Evolutionary conservation across 2,888 invertebrate genomes (phyloP).

Genomic region (Ormia ochracea): DNA sequence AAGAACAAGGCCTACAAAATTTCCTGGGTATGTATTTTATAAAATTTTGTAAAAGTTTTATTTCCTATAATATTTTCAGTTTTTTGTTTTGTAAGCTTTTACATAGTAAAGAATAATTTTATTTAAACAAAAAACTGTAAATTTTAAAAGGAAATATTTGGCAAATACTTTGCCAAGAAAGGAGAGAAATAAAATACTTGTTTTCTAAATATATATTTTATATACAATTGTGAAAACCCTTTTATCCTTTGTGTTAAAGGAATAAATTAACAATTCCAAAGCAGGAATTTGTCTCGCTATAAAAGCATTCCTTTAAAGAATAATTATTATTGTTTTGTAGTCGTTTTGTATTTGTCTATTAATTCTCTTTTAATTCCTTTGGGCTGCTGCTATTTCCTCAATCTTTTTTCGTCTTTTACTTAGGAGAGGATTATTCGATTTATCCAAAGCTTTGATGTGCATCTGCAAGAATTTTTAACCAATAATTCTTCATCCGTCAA

Average conservation of each 20-base stretch:
- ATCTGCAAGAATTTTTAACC: conserved; percentile 78
- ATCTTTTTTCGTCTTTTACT: conserved; percentile 86
- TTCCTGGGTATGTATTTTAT: no score
- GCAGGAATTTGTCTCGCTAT: background rate
- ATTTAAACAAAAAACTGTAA: conserved; percentile 45
- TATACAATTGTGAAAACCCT: no score
- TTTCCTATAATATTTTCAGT: no score
- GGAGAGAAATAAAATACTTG: background rate
- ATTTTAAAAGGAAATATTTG: conserved; percentile 7
- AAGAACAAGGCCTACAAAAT: no score
- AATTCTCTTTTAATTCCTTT: conserved; percentile 58
- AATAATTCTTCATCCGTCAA: background rate
- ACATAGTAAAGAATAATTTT: conserved; percentile 64
- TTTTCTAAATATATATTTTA: background rate
- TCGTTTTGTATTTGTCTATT: conserved; percentile 2
- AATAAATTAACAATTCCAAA: background rate
- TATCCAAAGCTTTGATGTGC: conserved; percentile 93
- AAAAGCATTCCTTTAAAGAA: background rate
- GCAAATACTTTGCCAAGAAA: conserved; percentile 16
- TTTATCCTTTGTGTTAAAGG: background rate
- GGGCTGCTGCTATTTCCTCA: conserved; percentile 68
- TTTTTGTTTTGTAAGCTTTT: conserved; percentile 61
- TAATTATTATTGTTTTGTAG: background rate
- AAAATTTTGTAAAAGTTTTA: no score
- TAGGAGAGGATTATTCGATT: conserved; percentile 93